Evolutionary conservation across 2,888 invertebrate genomes (phyloP).

Genomic region (Chrysotoxum bicinctum): DNA sequence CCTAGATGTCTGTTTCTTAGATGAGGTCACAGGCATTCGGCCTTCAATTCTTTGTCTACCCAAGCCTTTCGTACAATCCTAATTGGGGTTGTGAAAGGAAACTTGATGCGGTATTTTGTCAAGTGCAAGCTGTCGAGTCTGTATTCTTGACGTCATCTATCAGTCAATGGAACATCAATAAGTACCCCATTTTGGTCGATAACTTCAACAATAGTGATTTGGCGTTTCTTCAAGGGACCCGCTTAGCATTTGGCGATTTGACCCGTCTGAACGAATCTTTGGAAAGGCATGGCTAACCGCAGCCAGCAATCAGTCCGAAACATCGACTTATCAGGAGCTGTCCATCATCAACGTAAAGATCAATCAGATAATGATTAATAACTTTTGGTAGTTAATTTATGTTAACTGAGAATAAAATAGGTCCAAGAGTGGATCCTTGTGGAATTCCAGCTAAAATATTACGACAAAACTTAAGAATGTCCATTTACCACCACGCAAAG

Average conservation of each 20-base stretch:
- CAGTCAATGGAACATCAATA: slow-evolving; percentile 95
- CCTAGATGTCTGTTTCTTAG: slow-evolving; percentile 91
- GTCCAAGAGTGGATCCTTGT: too few species aligned
- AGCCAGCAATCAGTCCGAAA: too few species aligned
- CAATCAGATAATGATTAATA: too few species aligned
- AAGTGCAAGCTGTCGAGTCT: slow-evolving; percentile 95
- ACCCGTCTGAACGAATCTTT: slow-evolving; percentile 97
- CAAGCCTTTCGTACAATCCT: slow-evolving; percentile 94
- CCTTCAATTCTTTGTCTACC: slow-evolving; percentile 91
- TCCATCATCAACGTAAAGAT: too few species aligned
- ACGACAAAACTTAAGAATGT: too few species aligned
- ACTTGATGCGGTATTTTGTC: slow-evolving; percentile 94
- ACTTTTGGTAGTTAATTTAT: too few species aligned
- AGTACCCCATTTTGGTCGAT: slow-evolving; percentile 98
- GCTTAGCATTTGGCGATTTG: slow-evolving; percentile 97
- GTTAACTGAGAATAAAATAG: too few species aligned
- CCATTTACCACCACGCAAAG: too few species aligned
- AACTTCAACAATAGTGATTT: slow-evolving; percentile 96
- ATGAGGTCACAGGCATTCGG: too few species aligned
- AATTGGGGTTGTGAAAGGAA: slow-evolving; percentile 93
- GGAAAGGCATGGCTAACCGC: too few species aligned
- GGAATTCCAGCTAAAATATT: too few species aligned
- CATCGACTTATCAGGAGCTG: too few species aligned
- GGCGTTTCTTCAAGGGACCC: slow-evolving; percentile 94
- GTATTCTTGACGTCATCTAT: slow-evolving; percentile 90